Evolutionary conservation across 1,140 invertebrate genomes (phyloP).

Genomic region (Drosophila azteca): DNA sequence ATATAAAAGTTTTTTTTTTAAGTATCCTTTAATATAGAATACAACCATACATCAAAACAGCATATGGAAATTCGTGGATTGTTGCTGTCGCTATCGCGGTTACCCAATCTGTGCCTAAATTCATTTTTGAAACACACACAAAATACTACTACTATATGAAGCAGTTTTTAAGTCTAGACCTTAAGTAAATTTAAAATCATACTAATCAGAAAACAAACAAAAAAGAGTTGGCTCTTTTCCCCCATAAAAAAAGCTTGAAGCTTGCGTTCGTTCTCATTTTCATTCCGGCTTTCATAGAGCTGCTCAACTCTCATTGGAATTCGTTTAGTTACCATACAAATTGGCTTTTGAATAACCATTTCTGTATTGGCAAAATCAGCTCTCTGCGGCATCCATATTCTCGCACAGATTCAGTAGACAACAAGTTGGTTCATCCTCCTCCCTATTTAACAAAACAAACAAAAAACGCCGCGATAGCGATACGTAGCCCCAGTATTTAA

Average conservation of each 20-base stretch:
- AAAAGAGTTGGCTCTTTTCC: slow-evolving; percentile 26
- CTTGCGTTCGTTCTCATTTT: slow-evolving; percentile 63
- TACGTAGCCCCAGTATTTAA: slow-evolving; percentile 59
- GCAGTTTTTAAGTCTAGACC: slow-evolving; percentile 37
- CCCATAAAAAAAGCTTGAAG: slow-evolving; percentile 60
- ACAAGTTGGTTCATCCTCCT: slow-evolving; percentile 53
- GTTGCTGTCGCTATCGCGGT: slow-evolving; percentile 84
- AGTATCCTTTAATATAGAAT: slow-evolving; percentile 24
- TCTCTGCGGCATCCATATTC: slow-evolving; percentile 62
- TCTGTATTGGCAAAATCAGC: slow-evolving; percentile 26
- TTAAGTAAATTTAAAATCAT: slow-evolving; percentile 49
- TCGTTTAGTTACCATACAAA: slow-evolving; percentile 36
- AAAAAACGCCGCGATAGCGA: slow-evolving; percentile 80
- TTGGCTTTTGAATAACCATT: slow-evolving; percentile 67
- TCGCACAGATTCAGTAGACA: slow-evolving; percentile 72
- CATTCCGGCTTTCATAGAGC: slow-evolving; percentile 55
- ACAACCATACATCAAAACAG: slow-evolving; percentile 39
- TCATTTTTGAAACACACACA: slow-evolving; percentile 62
- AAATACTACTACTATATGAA: slow-evolving; percentile 27
- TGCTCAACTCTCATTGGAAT: slow-evolving; percentile 37
- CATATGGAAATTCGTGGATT: slow-evolving; percentile 83
- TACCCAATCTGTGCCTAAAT: slow-evolving; percentile 83
- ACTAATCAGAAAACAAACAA: slow-evolving; percentile 39
- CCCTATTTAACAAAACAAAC: slow-evolving; percentile 19
- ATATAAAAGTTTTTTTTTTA: slow-evolving; percentile 20